Conservation (phyloP, 2,888 invertebrate species). For the Agonopterix subpropinquella region DNA sequence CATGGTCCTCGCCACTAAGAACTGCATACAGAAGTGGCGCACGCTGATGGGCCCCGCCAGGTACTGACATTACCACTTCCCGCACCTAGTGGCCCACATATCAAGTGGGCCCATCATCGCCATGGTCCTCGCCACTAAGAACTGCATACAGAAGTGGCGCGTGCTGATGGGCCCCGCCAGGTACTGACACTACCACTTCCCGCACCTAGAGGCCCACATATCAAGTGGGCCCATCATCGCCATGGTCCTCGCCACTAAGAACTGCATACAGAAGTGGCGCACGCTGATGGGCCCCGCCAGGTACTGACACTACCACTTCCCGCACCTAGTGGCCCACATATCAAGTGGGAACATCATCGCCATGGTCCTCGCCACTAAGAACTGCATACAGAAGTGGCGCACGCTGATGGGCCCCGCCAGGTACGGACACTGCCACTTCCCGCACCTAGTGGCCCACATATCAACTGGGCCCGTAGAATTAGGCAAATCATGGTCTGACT, state of each 20-base stretch:
- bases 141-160: slow-evolving; percentile 84
- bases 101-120: slow-evolving; percentile 85
- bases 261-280: slow-evolving; percentile 84
- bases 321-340: slow-evolving; percentile 86
- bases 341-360: slow-evolving; percentile 85
- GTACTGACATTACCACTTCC: slow-evolving; percentile 84
- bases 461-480: slow-evolving; percentile 77
- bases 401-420: slow-evolving; percentile 82
- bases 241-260: slow-evolving; percentile 79
- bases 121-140: slow-evolving; percentile 79
- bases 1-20: slow-evolving; percentile 79
- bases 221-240: slow-evolving; percentile 85
- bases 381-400: slow-evolving; percentile 84
- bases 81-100: slow-evolving; percentile 86
- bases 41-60: too few species aligned
- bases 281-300: slow-evolving; percentile 82
- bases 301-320: slow-evolving; percentile 82
- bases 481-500: too few species aligned
- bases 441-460: slow-evolving; percentile 86
- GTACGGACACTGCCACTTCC: slow-evolving; percentile 82
- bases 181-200: slow-evolving; percentile 82
- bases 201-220: slow-evolving; percentile 86
- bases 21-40: slow-evolving; percentile 84
- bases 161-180: slow-evolving; percentile 82
- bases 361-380: slow-evolving; percentile 79